Conservation (phyloP, 2,113 vertebrate species). For the Lynx canadensis region DNA sequence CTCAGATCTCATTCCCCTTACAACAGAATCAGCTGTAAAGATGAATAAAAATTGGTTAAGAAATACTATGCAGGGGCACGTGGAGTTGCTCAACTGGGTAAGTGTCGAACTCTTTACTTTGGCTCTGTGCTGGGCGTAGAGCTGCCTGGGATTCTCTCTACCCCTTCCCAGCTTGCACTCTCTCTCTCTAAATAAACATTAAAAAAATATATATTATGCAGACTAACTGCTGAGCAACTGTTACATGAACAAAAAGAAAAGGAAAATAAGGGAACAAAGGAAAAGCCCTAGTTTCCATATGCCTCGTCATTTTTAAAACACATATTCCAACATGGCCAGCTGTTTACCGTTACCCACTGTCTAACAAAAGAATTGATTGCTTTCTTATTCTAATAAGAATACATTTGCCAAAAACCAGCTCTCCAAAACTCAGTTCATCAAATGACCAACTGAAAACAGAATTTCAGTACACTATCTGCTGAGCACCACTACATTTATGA, state of each 20-base stretch:
- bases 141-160: no score
- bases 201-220: no score
- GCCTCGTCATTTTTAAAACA: not conserved
- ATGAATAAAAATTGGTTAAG: not conserved
- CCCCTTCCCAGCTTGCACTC: no score
- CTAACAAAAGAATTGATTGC: not conserved
- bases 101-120: no score
- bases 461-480: not conserved
- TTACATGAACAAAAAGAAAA: not conserved
- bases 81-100: not conserved
- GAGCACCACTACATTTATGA: not conserved
- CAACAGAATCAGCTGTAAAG: not conserved
- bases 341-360: not conserved
- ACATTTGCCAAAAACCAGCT: not conserved
- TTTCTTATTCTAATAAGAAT: not conserved
- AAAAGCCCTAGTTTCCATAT: not conserved
- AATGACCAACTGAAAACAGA: not conserved
- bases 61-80: not conserved
- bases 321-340: not conserved
- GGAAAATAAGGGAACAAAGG: not conserved
- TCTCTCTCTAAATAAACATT: no score
- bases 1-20: not conserved
- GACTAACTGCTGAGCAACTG: no score
- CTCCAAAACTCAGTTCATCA: constrained; percentile 6
- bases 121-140: no score